These are phyloP conservation scores for Rotaria macrura DNA, from an alignment of 2,888 invertebrate genomes.

Conservation along the genomic window DNA sequence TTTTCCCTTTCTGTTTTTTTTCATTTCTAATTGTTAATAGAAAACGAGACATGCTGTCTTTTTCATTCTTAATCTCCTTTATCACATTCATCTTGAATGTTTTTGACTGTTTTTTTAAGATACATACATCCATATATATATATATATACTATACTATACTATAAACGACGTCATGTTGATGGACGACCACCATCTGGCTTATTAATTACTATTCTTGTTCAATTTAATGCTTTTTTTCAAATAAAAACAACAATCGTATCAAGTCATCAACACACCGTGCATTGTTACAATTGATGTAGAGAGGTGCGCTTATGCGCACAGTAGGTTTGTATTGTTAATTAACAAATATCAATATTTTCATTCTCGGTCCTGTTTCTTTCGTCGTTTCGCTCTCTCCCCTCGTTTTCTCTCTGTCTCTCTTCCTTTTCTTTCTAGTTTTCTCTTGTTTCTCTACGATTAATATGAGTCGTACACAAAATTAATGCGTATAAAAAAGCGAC, in stretches of 20 bases:
- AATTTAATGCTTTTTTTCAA: neutral
- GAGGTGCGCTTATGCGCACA: neutral
- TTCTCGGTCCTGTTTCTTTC: neutral
- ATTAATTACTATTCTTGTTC: neutral
- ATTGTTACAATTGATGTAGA: neutral
- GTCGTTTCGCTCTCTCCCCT: neutral
- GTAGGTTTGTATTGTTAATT: conserved; percentile 12
- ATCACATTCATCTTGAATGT: neutral
- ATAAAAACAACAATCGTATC: neutral
- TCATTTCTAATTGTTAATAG: neutral
- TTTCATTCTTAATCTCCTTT: neutral
- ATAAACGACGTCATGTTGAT: neutral
- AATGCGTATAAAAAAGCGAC: neutral
- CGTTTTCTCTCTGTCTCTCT: neutral
- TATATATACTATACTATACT: neutral
- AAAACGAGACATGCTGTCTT: neutral
- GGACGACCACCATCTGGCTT: neutral
- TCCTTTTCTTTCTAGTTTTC: neutral
- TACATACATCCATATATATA: too few species aligned
- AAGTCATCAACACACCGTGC: neutral
- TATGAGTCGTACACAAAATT: neutral
- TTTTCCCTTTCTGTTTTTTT: neutral
- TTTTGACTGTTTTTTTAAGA: neutral
- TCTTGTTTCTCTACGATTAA: neutral
- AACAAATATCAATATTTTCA: neutral